Conservation (phyloP, 2,797 vertebrate species). For the Oryzias dopingdopingensis region DNA sequence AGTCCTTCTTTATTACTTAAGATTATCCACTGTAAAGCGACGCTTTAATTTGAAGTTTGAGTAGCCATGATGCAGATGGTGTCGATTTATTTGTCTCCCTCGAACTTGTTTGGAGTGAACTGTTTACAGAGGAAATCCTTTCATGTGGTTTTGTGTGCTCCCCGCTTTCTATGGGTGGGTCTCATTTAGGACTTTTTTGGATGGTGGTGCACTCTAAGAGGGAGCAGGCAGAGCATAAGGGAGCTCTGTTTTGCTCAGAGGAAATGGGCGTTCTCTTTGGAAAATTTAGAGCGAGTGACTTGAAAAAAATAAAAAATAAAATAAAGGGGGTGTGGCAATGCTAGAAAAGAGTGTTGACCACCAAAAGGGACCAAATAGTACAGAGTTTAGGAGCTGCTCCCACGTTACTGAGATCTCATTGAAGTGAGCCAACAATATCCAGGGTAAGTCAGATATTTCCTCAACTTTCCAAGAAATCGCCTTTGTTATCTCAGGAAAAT, state of each 20-base stretch:
- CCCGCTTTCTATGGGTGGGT: conserved; percentile 63
- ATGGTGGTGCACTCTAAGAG: conserved; percentile 45
- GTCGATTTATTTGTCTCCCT: too few relatives aligned
- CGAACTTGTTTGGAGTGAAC: conserved; percentile 6
- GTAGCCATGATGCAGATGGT: too few relatives aligned
- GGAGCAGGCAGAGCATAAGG: conserved; percentile 46
- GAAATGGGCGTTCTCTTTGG: conserved; percentile 74
- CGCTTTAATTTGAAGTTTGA: too few relatives aligned
- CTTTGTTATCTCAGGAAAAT: background rate
- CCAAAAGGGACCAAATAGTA: conserved; percentile 43
- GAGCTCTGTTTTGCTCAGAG: conserved; percentile 67
- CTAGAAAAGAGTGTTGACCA: conserved; percentile 58
- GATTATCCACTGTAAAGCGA: too few relatives aligned
- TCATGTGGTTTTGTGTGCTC: conserved; percentile 56
- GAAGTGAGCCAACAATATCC: conserved; percentile 16
- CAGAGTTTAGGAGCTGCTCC: conserved; percentile 24
- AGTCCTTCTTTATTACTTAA: too few relatives aligned
- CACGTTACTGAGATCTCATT: conserved; percentile 29
- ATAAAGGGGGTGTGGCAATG: conserved; percentile 53
- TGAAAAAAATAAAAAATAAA: conserved; percentile 20
- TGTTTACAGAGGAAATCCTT: conserved; percentile 48
- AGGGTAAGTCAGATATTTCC: conserved; percentile 40
- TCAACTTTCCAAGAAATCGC: conserved; percentile 7
- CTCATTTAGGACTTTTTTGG: conserved; percentile 51
- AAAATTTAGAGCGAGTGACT: conserved; percentile 57